Conservation (phyloP, 2,888 invertebrate genomes). For the Podabrus alpinus region DNA sequence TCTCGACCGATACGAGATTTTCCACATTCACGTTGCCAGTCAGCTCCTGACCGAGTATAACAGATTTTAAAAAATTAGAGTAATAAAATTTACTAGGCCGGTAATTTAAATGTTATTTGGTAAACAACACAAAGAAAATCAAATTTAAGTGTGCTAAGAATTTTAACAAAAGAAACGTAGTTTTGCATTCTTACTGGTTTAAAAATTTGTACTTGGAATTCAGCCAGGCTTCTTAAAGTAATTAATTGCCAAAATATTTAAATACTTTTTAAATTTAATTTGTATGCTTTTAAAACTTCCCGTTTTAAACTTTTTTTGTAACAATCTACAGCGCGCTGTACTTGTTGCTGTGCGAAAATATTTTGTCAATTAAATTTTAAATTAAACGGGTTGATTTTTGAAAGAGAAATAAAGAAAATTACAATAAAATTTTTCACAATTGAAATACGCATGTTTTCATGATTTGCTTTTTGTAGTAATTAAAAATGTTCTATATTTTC, state of each 20-base stretch:
- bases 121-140: not conserved
- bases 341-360: not conserved
- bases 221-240: slow-evolving; percentile 12
- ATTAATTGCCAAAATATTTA: slow-evolving; percentile 21
- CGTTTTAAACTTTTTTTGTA: slow-evolving; percentile 5
- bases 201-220: slow-evolving; percentile 21
- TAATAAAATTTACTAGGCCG: not conserved
- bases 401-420: slow-evolving; percentile 19
- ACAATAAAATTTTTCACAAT: slow-evolving; percentile 21
- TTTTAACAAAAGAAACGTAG: slow-evolving; percentile 5
- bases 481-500: slow-evolving; percentile 16
- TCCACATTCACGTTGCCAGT: too few species aligned
- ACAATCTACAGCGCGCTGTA: not conserved
- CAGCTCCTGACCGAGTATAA: too few species aligned
- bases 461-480: slow-evolving; percentile 6
- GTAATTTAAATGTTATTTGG: not conserved
- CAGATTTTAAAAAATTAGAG: not conserved
- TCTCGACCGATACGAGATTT: too few species aligned
- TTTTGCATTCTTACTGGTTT: slow-evolving; percentile 19
- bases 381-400: slow-evolving; percentile 10
- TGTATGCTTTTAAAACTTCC: slow-evolving; percentile 7
- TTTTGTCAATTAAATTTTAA: slow-evolving; percentile 1
- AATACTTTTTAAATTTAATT: slow-evolving; percentile 8
- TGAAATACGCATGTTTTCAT: slow-evolving; percentile 3
- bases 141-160: slow-evolving; percentile 4